Evolutionary conservation across 2,113 vertebrate species (phyloP).

Genomic region (Scatophagus argus): DNA sequence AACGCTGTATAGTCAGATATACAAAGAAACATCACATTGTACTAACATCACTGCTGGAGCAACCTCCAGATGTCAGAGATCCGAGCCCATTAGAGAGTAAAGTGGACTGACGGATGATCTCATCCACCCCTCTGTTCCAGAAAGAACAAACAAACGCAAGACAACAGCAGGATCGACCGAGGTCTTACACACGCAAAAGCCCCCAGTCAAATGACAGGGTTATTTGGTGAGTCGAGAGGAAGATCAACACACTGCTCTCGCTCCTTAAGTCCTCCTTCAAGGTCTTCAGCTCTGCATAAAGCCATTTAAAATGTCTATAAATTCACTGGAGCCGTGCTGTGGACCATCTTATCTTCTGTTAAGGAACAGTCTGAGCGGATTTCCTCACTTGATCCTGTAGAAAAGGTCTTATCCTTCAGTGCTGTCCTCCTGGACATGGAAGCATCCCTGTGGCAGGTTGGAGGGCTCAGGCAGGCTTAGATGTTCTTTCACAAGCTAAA

Average conservation of each 20-base stretch:
- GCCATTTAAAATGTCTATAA: constrained; percentile 77
- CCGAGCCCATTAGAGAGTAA: constrained; percentile 64
- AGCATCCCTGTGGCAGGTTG: constrained; percentile 66
- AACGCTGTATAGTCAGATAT: not conserved
- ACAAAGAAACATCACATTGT: not conserved
- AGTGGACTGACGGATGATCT: constrained; percentile 73
- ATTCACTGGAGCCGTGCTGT: constrained; percentile 65
- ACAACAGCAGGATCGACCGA: constrained; percentile 55
- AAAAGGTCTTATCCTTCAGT: constrained; percentile 72
- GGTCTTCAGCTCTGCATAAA: constrained; percentile 70
- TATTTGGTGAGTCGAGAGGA: constrained; percentile 72
- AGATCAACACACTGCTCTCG: constrained; percentile 69
- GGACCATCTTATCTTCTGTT: constrained; percentile 74
- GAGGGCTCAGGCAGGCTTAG: constrained; percentile 66
- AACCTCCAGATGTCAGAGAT: constrained; percentile 69
- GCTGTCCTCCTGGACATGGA: constrained; percentile 57
- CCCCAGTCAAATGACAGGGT: constrained; percentile 73
- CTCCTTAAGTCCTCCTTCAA: constrained; percentile 70
- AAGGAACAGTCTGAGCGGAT: constrained; percentile 72
- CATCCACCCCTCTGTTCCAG: constrained; percentile 51
- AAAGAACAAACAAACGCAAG: constrained; percentile 69
- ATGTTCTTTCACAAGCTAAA: constrained; percentile 42
- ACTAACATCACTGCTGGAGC: constrained; percentile 24
- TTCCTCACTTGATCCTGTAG: constrained; percentile 76
- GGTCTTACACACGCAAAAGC: constrained; percentile 53